Percentiles rank a stretch among this genome's conserved stretches.
These are phyloP conservation scores for Epinephelus malabaricus DNA, from an alignment of 2,797 vertebrate species.

Conservation along the genomic window DNA sequence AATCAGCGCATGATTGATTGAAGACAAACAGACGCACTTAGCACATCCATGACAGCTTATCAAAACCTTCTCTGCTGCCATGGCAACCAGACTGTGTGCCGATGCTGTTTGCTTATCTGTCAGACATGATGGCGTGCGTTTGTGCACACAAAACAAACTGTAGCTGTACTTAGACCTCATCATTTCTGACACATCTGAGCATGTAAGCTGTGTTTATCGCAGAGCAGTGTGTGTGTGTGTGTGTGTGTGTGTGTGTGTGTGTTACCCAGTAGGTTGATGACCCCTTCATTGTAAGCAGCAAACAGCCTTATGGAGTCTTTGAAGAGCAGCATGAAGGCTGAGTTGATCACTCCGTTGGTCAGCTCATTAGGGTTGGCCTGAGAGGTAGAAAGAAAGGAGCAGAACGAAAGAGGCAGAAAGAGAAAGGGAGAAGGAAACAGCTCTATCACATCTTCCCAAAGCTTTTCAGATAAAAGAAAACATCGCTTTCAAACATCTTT, in stretches of 20 bases:
- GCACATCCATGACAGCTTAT: slow-evolving; percentile 52
- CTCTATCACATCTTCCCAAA: slow-evolving; percentile 22
- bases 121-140: not conserved
- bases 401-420: not conserved
- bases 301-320: slow-evolving; percentile 98
- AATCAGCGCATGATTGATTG: slow-evolving; percentile 27
- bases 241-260: slow-evolving; percentile 36
- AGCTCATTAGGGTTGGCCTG: slow-evolving; percentile 95
- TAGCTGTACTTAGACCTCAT: slow-evolving; percentile 23
- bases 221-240: slow-evolving; percentile 16
- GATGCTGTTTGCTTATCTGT: slow-evolving; percentile 4
- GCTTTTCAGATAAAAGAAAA: slow-evolving; percentile 2
- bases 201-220: not conserved
- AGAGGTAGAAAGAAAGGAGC: not conserved
- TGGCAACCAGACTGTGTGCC: slow-evolving; percentile 42
- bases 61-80: slow-evolving; percentile 42
- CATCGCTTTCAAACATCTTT: slow-evolving; percentile 22
- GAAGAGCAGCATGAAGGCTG: slow-evolving; percentile 97
- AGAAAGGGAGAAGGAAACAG: not conserved
- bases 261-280: slow-evolving; percentile 96
- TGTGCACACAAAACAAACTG: slow-evolving; percentile 5
- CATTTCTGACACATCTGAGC: slow-evolving; percentile 18
- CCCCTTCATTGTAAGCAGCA: slow-evolving; percentile 96
- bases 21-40: slow-evolving; percentile 31
- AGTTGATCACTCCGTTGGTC: slow-evolving; percentile 95